These are phyloP conservation scores for Pectinophora gossypiella DNA, from an alignment of 1,140 invertebrate genomes.

Conservation along the genomic window DNA sequence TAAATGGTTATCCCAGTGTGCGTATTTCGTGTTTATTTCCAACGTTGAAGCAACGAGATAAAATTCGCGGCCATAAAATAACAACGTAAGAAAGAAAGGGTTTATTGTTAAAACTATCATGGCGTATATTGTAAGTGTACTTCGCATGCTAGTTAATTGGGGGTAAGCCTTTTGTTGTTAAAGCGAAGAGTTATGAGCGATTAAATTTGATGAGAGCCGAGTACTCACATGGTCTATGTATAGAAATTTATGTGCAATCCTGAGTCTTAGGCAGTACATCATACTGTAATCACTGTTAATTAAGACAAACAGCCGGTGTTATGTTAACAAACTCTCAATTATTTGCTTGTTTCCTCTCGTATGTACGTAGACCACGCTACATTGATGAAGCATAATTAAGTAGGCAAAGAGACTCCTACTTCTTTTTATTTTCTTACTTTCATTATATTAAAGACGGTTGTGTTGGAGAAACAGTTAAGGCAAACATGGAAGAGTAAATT, in stretches of 20 bases:
- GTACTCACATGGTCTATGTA: constrained; percentile 17
- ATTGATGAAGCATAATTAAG: too few species aligned
- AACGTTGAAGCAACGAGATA: constrained; percentile 37
- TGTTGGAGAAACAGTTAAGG: too few species aligned
- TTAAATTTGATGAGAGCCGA: constrained; percentile 18
- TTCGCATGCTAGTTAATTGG: constrained; percentile 26
- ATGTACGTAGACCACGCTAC: too few species aligned
- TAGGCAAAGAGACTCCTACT: too few species aligned
- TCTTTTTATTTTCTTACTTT: too few species aligned
- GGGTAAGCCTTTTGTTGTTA: constrained; percentile 9
- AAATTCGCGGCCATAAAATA: constrained; percentile 44
- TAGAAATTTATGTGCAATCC: not conserved
- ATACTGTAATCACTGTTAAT: too few species aligned
- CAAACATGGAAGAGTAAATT: too few species aligned
- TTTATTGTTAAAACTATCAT: constrained; percentile 36
- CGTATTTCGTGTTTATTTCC: constrained; percentile 36
- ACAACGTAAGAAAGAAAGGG: constrained; percentile 28
- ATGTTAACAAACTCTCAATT: too few species aligned
- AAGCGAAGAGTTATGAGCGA: constrained; percentile 10
- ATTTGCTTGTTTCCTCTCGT: too few species aligned
- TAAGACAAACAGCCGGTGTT: too few species aligned
- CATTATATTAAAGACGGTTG: too few species aligned
- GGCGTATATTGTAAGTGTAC: constrained; percentile 14
- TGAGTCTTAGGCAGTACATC: too few species aligned
- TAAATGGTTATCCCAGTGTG: constrained; percentile 6